A percentile compares a stretch with the other conserved stretches of the same genome.
These are phyloP conservation scores for Pelagia noctiluca DNA, from an alignment of 30 jellyfish, hydroid and myxozoan species.

Conservation along the genomic window DNA sequence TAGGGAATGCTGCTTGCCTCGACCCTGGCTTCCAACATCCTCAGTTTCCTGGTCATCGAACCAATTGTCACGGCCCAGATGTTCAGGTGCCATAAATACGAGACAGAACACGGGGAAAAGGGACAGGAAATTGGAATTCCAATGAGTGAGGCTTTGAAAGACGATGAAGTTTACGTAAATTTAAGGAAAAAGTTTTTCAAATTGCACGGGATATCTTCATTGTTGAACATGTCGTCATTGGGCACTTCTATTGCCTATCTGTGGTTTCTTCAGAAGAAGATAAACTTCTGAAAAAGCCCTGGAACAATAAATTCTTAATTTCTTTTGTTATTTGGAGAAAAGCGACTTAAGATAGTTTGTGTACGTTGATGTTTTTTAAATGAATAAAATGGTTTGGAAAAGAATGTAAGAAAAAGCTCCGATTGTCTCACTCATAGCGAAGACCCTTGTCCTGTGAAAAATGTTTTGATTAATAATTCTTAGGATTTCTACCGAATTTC, in stretches of 20 bases:
- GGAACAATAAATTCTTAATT: not conserved
- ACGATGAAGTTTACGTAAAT: conserved; percentile 33
- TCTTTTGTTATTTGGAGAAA: too few relatives aligned
- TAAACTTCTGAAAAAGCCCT: not conserved
- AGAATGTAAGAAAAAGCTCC: too few relatives aligned
- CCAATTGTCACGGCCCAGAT: conserved; percentile 59
- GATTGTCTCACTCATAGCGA: too few relatives aligned
- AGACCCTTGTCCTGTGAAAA: too few relatives aligned
- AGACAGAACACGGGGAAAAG: conserved; percentile 57
- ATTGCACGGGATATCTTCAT: conserved; percentile 47
- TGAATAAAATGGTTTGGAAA: too few relatives aligned
- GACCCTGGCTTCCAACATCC: conserved; percentile 39
- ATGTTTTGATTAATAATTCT: too few relatives aligned
- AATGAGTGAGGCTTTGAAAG: conserved; percentile 55
- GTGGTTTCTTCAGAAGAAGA: conserved; percentile 42
- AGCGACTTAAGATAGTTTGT: too few relatives aligned
- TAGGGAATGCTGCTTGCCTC: conserved; percentile 53
- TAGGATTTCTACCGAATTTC: too few relatives aligned
- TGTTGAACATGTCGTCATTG: conserved; percentile 39
- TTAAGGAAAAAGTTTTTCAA: conserved; percentile 45
- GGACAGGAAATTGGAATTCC: conserved; percentile 54
- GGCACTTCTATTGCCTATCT: conserved; percentile 56
- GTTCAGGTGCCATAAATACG: conserved; percentile 64
- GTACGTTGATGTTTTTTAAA: too few relatives aligned
- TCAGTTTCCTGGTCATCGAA: conserved; percentile 39